Conservation (phyloP, 1,140 invertebrate species). For the Trinorchestia longiramus region DNA sequence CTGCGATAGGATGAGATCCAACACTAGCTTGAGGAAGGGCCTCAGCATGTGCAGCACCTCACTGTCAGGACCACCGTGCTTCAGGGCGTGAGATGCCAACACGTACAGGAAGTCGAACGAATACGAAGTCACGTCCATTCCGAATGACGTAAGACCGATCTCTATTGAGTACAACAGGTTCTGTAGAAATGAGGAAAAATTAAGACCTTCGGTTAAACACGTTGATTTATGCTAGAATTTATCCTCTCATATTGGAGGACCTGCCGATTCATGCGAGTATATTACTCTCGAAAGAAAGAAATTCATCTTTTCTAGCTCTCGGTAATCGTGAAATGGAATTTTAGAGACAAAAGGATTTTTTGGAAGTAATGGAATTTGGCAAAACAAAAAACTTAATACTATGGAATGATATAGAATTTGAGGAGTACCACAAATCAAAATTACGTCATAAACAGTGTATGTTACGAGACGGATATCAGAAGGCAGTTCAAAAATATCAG, state of each 20-base stretch:
- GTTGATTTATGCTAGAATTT: not conserved
- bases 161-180: constrained; percentile 77
- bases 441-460: no score
- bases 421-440: no score
- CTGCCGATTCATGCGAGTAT: not conserved
- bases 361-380: not conserved
- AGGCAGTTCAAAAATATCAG: no score
- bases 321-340: not conserved
- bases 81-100: constrained; percentile 71
- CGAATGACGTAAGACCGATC: constrained; percentile 78
- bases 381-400: no score
- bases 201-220: not conserved
- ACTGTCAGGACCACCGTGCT: constrained; percentile 69
- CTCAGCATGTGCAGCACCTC: constrained; percentile 74
- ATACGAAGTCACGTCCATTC: constrained; percentile 76
- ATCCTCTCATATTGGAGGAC: not conserved
- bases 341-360: not conserved
- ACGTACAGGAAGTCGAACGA: constrained; percentile 79
- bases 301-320: not conserved
- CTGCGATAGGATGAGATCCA: constrained; percentile 78
- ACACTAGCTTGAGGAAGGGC: constrained; percentile 79
- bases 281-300: not conserved
- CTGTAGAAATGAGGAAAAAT: constrained; percentile 26
- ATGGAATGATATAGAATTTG: no score
- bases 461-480: no score